Evolutionary conservation across 2,797 vertebrate genomes (phyloP).

Genomic region (Anabacerthia variegaticeps): DNA sequence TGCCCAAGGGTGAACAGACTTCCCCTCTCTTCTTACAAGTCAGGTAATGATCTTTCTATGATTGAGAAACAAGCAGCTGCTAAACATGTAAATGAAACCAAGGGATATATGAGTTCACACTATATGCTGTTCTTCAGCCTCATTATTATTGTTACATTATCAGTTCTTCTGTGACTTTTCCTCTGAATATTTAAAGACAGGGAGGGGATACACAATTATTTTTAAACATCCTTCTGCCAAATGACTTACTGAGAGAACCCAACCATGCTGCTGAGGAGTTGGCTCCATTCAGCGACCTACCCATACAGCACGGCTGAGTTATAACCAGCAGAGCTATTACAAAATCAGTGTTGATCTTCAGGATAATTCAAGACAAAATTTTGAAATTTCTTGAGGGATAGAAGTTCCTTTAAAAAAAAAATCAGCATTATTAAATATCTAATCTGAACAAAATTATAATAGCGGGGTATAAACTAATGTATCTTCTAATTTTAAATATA

Average conservation of each 20-base stretch:
- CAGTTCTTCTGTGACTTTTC: not conserved
- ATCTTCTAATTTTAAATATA: not conserved
- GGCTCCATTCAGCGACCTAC: not conserved
- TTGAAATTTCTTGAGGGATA: not conserved
- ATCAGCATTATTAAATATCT: not conserved
- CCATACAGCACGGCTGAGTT: not conserved
- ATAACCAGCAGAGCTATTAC: not conserved
- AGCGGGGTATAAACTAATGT: not conserved
- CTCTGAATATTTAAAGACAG: conserved; percentile 52
- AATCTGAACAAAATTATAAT: not conserved
- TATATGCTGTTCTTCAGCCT: conserved; percentile 4
- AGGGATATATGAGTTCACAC: not conserved
- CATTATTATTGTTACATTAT: conserved; percentile 25
- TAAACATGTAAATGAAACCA: conserved; percentile 62
- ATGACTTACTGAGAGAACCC: not conserved
- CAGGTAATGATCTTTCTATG: conserved; percentile 21
- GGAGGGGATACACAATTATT: not conserved
- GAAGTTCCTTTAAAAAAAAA: not conserved
- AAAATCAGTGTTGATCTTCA: not conserved
- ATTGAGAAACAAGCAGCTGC: conserved; percentile 38
- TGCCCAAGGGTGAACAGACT: conserved; percentile 62
- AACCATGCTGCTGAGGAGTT: not conserved
- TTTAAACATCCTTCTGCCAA: not conserved
- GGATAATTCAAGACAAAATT: not conserved
- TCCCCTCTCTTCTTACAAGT: conserved; percentile 40